Percentiles rank a stretch among this genome's conserved stretches.
phyloP scores from a whole-genome alignment of 2,888 invertebrate species.

The Syrista parreyssii region DNA sequence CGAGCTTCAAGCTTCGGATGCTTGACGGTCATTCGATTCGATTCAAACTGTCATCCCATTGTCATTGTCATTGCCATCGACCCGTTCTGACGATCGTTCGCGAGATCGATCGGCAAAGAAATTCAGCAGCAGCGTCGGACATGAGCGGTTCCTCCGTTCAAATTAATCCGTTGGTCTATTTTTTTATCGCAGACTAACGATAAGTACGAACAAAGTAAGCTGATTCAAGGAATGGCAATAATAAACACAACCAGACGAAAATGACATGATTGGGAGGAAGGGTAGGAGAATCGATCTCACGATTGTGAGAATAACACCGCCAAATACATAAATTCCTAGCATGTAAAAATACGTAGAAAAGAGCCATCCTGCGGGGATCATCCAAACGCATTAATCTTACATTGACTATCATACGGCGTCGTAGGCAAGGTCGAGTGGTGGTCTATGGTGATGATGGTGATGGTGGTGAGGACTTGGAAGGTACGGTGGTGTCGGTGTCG shows the following conservation, averaged over 20 bases:
- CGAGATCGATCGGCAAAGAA: too few species aligned
- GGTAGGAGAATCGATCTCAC: not conserved
- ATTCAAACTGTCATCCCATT: not conserved
- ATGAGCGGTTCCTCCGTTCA: not conserved
- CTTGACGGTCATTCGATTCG: not conserved
- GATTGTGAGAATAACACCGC: not conserved
- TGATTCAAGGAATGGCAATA: not conserved
- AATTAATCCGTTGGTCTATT: not conserved
- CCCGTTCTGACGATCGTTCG: not conserved
- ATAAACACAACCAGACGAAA: not conserved
- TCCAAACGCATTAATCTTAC: constrained; percentile 31
- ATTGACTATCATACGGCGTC: constrained; percentile 65
- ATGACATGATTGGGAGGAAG: not conserved
- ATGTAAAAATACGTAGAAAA: constrained; percentile 63
- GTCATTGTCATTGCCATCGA: not conserved
- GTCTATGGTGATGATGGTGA: constrained; percentile 49
- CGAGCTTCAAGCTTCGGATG: not conserved
- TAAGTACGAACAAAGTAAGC: not conserved
- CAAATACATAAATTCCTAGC: constrained; percentile 6
- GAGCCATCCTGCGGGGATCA: constrained; percentile 37
- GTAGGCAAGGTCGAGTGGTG: constrained; percentile 62
- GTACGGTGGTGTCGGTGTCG: constrained; percentile 57
- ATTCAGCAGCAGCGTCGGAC: too few species aligned
- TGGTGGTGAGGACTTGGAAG: constrained; percentile 42
- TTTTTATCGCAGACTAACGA: not conserved